Conservation (phyloP, 2,888 invertebrate species). For the Helicoverpa assulta region DNA sequence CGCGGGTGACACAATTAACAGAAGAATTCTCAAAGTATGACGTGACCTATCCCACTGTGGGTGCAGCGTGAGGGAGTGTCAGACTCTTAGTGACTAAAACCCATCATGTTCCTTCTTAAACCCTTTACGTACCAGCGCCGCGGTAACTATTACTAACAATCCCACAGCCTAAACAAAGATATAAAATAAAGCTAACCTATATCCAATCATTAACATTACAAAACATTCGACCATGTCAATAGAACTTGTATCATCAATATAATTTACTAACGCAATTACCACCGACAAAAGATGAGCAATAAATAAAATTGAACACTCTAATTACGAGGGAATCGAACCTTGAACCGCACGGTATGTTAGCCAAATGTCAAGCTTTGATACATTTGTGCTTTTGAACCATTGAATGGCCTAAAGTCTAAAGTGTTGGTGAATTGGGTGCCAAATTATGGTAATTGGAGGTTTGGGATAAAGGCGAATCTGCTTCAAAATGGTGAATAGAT, state of each 20-base stretch:
- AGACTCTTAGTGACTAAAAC: no score
- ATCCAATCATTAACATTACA: conserved; percentile 7
- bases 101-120: no score
- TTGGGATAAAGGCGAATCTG: not conserved
- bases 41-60: no score
- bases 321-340: conserved; percentile 57
- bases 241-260: conserved; percentile 14
- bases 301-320: conserved; percentile 62
- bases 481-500: not conserved
- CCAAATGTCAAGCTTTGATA: conserved; percentile 57
- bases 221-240: conserved; percentile 31
- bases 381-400: conserved; percentile 49
- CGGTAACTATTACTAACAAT: no score
- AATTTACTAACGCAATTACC: conserved; percentile 44
- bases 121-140: no score
- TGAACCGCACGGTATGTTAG: conserved; percentile 56
- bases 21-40: no score
- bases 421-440: conserved; percentile 38
- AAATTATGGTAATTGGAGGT: conserved; percentile 20
- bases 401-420: conserved; percentile 29
- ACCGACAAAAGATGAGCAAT: conserved; percentile 51
- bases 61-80: no score
- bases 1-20: no score
- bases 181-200: no score
- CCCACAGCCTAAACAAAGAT: no score